These are phyloP conservation scores for Philaethria dido DNA, from an alignment of 2,888 invertebrate genomes.

Conservation along the genomic window DNA sequence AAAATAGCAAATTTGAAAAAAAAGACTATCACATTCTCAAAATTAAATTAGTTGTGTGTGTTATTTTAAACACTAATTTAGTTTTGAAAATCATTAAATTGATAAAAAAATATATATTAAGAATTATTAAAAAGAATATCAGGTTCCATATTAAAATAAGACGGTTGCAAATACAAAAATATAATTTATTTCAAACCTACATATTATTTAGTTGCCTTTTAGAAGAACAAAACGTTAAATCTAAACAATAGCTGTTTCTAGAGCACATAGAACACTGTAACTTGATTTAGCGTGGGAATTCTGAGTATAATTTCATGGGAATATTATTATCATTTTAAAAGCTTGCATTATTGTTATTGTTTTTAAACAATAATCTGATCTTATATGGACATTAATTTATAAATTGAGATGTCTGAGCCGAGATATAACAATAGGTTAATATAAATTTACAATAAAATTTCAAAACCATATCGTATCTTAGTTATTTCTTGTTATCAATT, in stretches of 20 bases:
- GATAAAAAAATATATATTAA: no score
- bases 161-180: neutral
- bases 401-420: neutral
- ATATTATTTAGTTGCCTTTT: neutral
- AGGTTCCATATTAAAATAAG: no score
- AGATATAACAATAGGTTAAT: no score
- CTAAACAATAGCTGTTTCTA: conserved; percentile 17
- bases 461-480: no score
- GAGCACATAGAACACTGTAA: neutral
- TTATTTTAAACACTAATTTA: no score
- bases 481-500: no score
- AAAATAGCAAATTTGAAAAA: no score
- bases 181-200: neutral
- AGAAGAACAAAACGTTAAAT: neutral
- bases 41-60: no score
- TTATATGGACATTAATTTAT: neutral
- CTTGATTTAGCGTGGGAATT: conserved; percentile 4
- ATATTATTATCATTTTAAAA: conserved; percentile 2
- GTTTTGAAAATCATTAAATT: no score
- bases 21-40: no score
- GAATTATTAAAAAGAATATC: no score
- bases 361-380: neutral
- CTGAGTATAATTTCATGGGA: neutral
- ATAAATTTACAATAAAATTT: no score
- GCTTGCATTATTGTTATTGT: conserved; percentile 4